These are phyloP conservation scores for Brachionus plicatilis DNA, from an alignment of 1,140 invertebrate species.

Conservation along the genomic window DNA sequence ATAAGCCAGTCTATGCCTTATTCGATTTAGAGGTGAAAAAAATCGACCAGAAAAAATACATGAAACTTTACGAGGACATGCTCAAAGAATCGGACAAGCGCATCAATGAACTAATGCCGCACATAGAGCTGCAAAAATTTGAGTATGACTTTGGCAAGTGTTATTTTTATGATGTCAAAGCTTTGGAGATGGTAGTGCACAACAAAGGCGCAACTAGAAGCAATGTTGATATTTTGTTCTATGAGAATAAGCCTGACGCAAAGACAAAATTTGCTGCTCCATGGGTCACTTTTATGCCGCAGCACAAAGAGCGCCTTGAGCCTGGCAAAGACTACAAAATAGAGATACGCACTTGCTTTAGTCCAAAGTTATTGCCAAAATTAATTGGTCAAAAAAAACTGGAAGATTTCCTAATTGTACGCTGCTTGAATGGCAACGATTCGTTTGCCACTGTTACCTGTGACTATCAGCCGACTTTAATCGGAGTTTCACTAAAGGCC, in stretches of 20 bases:
- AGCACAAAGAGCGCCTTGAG: slow-evolving; percentile 33
- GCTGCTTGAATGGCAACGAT: slow-evolving; percentile 22
- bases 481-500: slow-evolving; percentile 1
- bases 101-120: slow-evolving; percentile 32
- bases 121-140: slow-evolving; percentile 10
- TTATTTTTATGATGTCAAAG: slow-evolving; percentile 28
- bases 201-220: not conserved
- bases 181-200: not conserved
- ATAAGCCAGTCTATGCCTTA: slow-evolving; percentile 36
- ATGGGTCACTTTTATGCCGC: not conserved
- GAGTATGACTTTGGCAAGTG: slow-evolving; percentile 29
- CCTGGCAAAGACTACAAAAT: not conserved
- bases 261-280: not conserved
- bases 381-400: not conserved
- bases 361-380: not conserved
- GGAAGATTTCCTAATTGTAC: slow-evolving; percentile 27
- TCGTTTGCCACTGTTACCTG: slow-evolving; percentile 22
- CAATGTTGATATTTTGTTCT: slow-evolving; percentile 33
- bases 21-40: slow-evolving; percentile 30
- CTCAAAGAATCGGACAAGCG: not conserved
- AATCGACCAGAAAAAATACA: slow-evolving; percentile 30
- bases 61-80: not conserved
- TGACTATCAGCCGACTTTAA: slow-evolving; percentile 14
- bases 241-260: not conserved
- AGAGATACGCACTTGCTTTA: slow-evolving; percentile 8